A percentile compares a stretch with the other conserved stretches of the same genome.
phyloP scores from a whole-genome alignment of 1,140 invertebrate genomes.

The Zaprionus africanus region DNA sequence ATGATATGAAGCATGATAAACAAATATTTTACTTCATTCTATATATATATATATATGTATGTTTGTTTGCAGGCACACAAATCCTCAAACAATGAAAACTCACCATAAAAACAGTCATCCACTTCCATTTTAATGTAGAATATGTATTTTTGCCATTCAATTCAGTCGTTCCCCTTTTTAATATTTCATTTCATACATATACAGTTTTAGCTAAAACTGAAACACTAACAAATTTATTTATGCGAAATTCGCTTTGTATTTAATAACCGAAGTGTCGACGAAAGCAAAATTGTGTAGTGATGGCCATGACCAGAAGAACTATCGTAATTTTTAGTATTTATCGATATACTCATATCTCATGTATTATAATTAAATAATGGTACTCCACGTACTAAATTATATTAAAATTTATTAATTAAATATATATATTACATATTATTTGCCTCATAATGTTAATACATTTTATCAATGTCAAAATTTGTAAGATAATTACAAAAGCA shows the following conservation, averaged over 20 bases:
- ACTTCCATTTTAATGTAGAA: constrained; percentile 41
- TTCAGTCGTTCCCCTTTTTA: constrained; percentile 17
- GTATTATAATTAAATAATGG: neutral
- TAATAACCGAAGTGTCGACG: constrained; percentile 41
- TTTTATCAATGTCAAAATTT: too few species aligned
- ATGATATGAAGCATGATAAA: neutral
- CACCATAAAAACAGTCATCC: constrained; percentile 48
- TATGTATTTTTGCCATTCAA: constrained; percentile 10
- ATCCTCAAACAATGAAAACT: constrained; percentile 12
- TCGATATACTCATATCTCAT: constrained; percentile 1
- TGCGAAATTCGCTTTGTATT: neutral
- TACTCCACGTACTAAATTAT: neutral
- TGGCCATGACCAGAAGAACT: neutral
- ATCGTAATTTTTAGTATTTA: neutral
- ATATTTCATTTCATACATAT: constrained; percentile 1
- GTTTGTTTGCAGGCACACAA: neutral
- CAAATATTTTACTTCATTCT: neutral
- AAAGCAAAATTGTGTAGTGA: constrained; percentile 44
- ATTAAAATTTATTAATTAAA: neutral
- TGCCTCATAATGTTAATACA: too few species aligned
- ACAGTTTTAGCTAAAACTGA: neutral
- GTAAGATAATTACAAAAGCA: too few species aligned
- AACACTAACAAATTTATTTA: neutral
- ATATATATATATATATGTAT: neutral
- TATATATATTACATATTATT: too few species aligned